Conservation (phyloP, 2,797 vertebrate genomes). For the Falco concolor region DNA sequence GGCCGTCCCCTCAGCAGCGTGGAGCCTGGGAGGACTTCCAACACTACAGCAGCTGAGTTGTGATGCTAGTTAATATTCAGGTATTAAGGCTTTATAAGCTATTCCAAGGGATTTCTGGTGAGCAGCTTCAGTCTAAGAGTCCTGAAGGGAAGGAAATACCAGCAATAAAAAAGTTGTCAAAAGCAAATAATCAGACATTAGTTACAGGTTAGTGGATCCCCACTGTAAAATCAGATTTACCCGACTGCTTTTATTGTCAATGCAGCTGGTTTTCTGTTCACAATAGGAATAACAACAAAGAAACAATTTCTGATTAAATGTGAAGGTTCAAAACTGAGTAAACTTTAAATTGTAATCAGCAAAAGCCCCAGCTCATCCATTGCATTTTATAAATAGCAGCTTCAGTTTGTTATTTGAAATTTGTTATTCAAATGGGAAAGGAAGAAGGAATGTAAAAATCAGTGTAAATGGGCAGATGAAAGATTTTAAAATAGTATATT, state of each 20-base stretch:
- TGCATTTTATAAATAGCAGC: background rate
- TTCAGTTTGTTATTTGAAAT: background rate
- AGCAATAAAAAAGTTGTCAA: background rate
- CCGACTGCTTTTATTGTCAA: background rate
- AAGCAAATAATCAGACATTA: background rate
- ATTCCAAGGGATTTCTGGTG: background rate
- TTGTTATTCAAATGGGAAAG: background rate
- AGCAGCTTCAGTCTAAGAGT: background rate
- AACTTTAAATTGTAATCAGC: background rate
- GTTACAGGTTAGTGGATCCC: background rate
- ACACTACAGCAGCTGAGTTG: background rate
- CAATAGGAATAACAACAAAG: background rate
- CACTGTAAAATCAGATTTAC: background rate
- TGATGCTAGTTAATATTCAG: background rate
- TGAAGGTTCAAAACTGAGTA: background rate
- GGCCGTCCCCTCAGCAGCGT: accelerated
- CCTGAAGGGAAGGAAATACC: background rate
- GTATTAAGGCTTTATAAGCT: background rate
- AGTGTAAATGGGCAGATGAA: background rate
- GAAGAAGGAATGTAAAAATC: background rate
- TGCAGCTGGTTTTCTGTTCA: background rate
- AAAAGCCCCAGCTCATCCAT: background rate
- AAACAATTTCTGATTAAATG: background rate
- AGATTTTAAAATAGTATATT: background rate
- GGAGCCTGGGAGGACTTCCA: background rate